These are phyloP conservation scores for Macrophya alboannulata DNA, from an alignment of 2,888 invertebrate species.

Conservation along the genomic window DNA sequence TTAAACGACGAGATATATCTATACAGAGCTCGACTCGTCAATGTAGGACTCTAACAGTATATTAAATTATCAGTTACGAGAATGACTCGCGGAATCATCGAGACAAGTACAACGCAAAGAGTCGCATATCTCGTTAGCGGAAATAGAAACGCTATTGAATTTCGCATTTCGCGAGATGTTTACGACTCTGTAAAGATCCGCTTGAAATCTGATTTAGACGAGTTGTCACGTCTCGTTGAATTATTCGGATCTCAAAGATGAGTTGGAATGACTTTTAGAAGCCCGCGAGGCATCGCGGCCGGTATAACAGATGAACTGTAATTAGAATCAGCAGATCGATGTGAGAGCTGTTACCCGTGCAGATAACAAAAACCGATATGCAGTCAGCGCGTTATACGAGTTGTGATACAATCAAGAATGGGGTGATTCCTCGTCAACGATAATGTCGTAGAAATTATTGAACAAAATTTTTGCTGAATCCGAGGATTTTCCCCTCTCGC, in stretches of 20 bases:
- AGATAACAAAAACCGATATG: conserved; percentile 5
- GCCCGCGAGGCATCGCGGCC: background rate
- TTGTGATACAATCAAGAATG: conserved; percentile 27
- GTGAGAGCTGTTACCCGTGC: background rate
- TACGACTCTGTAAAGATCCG: background rate
- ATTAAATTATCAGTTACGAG: background rate
- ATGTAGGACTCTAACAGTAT: background rate
- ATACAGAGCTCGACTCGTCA: background rate
- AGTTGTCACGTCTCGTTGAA: conserved; percentile 42
- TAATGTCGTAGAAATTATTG: background rate
- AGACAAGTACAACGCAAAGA: background rate
- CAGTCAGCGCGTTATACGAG: background rate
- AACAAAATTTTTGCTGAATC: conserved; percentile 22
- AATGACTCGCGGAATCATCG: background rate
- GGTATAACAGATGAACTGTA: conserved; percentile 16
- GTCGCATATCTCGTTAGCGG: background rate
- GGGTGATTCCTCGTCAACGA: conserved; percentile 32
- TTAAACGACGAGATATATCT: background rate
- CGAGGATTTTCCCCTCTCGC: background rate
- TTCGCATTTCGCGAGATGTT: background rate
- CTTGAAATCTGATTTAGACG: background rate
- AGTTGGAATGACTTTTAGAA: background rate
- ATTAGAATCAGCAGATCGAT: conserved; percentile 41
- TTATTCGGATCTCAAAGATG: background rate
- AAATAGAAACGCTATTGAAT: background rate